phyloP scores from a whole-genome alignment of 2,113 vertebrate genomes.

The Triplophysa siluroides region DNA sequence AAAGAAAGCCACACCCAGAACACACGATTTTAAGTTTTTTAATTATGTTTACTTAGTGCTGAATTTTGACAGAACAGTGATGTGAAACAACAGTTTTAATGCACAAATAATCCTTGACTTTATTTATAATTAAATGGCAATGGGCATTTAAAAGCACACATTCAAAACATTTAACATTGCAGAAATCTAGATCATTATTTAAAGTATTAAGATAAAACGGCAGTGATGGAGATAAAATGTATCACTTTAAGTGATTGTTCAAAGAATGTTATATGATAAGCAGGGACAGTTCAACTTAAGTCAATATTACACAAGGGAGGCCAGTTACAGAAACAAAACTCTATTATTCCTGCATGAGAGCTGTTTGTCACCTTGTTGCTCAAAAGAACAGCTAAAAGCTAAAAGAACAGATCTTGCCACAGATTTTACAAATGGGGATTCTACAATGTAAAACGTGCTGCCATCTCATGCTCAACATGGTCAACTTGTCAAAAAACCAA shows the following conservation, averaged over 20 bases:
- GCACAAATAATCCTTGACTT: no score
- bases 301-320: constrained; percentile 55
- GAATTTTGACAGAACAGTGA: no score
- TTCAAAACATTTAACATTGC: not conserved
- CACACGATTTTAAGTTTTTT: no score
- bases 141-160: not conserved
- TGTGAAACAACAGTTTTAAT: no score
- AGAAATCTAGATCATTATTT: not conserved
- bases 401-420: constrained; percentile 4
- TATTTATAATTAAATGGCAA: not conserved
- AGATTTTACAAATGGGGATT: not conserved
- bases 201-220: no score
- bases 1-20: no score
- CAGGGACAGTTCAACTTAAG: constrained; percentile 25
- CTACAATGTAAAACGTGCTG: no score
- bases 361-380: constrained; percentile 4
- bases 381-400: no score
- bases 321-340: not conserved
- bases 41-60: no score
- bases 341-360: not conserved
- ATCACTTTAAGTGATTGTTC: not conserved
- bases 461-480: no score
- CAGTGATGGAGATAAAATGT: not conserved
- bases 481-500: no score
- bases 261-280: not conserved